phyloP scores from a whole-genome alignment of 1,140 invertebrate species.

The Cherax destructor region DNA sequence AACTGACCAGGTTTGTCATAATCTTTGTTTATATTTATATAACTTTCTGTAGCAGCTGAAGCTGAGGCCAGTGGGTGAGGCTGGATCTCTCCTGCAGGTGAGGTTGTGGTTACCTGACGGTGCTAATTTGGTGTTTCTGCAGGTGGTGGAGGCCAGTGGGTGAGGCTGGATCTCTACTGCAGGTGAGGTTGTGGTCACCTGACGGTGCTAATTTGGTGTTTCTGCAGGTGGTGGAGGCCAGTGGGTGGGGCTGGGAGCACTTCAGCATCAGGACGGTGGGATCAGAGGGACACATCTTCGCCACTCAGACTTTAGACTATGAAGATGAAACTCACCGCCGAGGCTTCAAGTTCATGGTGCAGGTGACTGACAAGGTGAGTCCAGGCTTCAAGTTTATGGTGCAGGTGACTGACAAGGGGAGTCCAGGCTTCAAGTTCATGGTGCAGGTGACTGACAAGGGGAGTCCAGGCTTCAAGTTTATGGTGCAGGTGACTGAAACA shows the following conservation, averaged over 20 bases:
- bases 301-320: constrained; percentile 28
- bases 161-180: too few relatives aligned
- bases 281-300: not conserved
- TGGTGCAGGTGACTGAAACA: constrained; percentile 31
- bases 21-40: too few relatives aligned
- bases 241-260: constrained; percentile 41
- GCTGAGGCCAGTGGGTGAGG: too few relatives aligned
- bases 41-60: too few relatives aligned
- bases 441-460: constrained; percentile 30
- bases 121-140: too few relatives aligned
- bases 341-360: constrained; percentile 45
- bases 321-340: constrained; percentile 42
- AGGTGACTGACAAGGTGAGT: constrained; percentile 43
- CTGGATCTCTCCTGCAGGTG: too few relatives aligned
- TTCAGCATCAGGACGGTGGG: constrained; percentile 29
- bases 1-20: too few relatives aligned
- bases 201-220: too few relatives aligned
- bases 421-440: constrained; percentile 20
- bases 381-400: constrained; percentile 24
- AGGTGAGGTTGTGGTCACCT: too few relatives aligned
- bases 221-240: constrained; percentile 44
- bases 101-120: too few relatives aligned
- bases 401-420: constrained; percentile 26
- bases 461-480: constrained; percentile 13
- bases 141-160: too few relatives aligned